Evolutionary conservation across 1,140 invertebrate genomes (phyloP).

Genomic region (Cylas formicarius): DNA sequence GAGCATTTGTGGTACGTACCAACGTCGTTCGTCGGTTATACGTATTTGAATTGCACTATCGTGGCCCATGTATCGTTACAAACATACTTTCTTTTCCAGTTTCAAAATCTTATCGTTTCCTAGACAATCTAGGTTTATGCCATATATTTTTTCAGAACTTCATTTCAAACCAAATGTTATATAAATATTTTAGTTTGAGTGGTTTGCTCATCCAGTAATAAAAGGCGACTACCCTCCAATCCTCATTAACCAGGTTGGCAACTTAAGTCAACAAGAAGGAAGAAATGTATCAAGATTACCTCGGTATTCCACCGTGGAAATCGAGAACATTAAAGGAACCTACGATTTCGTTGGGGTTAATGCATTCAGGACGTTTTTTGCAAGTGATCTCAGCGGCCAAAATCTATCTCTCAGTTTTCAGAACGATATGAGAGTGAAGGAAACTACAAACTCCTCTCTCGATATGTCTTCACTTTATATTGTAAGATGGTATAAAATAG

Average conservation of each 20-base stretch:
- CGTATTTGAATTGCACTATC: too few relatives aligned
- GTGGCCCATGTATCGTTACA: too few relatives aligned
- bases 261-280: constrained; percentile 10
- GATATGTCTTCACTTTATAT: background rate
- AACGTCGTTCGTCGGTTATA: too few relatives aligned
- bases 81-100: too few relatives aligned
- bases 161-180: too few relatives aligned
- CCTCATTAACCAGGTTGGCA: background rate
- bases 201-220: constrained; percentile 57
- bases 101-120: too few relatives aligned
- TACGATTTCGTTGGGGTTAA: background rate
- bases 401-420: constrained; percentile 54
- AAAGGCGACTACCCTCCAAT: constrained; percentile 53
- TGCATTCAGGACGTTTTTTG: background rate
- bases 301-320: constrained; percentile 46
- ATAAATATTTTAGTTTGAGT: constrained; percentile 48
- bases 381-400: background rate
- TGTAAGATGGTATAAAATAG: too few relatives aligned
- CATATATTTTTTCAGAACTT: too few relatives aligned
- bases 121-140: too few relatives aligned
- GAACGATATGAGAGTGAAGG: constrained; percentile 38
- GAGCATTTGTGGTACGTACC: too few relatives aligned
- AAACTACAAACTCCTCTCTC: background rate
- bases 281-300: too few relatives aligned
- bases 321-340: constrained; percentile 45